A percentile compares a stretch with the other conserved stretches of the same genome.
These are phyloP conservation scores for Formica aserva DNA, from an alignment of 2,888 invertebrate genomes.

Conservation along the genomic window DNA sequence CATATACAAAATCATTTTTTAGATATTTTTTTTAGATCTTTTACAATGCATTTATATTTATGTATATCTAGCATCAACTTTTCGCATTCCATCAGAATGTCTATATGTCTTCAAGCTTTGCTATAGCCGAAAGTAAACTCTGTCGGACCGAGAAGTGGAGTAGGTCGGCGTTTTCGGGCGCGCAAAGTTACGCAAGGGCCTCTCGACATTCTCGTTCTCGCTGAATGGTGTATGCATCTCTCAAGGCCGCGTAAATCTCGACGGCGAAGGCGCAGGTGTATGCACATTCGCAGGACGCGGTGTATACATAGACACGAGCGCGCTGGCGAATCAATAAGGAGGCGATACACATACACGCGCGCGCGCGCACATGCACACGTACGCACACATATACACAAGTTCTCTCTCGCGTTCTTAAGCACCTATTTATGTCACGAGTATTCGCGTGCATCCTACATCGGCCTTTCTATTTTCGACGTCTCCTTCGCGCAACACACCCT, in stretches of 20 bases:
- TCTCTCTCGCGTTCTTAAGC: constrained; percentile 54
- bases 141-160: constrained; percentile 64
- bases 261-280: constrained; percentile 24
- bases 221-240: constrained; percentile 59
- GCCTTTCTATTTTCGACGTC: constrained; percentile 74
- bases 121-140: constrained; percentile 74
- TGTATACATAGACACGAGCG: not conserved
- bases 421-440: constrained; percentile 73
- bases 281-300: constrained; percentile 5
- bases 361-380: not conserved
- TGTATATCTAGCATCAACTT: not conserved
- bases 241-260: constrained; percentile 73
- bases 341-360: not conserved
- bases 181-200: constrained; percentile 66
- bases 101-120: constrained; percentile 55
- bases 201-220: constrained; percentile 59
- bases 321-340: constrained; percentile 51
- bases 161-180: constrained; percentile 67
- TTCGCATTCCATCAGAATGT: not conserved
- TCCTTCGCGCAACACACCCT: constrained; percentile 49
- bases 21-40: not conserved
- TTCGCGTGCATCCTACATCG: constrained; percentile 73
- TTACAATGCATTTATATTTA: not conserved
- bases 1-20: not conserved
- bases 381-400: not conserved